Base-by-base conservation (phyloP, 2,113 vertebrate genomes). In the Grammomys surdaster region DNA sequence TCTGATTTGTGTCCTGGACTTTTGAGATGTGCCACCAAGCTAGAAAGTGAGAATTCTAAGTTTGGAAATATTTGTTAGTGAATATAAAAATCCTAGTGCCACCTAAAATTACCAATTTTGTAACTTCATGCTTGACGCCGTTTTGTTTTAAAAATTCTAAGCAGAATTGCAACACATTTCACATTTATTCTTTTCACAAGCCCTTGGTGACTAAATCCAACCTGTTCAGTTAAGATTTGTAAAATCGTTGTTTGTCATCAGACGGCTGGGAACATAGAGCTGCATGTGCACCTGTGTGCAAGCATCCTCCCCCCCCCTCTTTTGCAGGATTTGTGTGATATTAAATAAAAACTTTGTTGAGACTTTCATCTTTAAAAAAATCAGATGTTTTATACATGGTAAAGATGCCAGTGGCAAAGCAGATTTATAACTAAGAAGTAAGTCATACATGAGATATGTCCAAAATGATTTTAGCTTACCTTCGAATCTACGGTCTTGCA, bases 141-240 rank as follows among this genome's bases (percentile, higher is more conserved):
- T 69, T 84, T 88, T 97, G 96, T 97, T 95, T 72, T 69, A 69
- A 88, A 97, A 98, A 86, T 98, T 95, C 7, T 51, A 36, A 20
- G 4, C 72, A 76, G 46, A 70, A 2, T 60, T 24, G 22, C 20
- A 88, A 75, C 84, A 58, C 13, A 40, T 91, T 94, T 90, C n/a
- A 87, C 19, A 16, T 56, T 46, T 16, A 20, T 19, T 24, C 80
- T 84, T 36, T 19, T 9, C 51, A 46, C 36, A 31, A 40, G 19
- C 89, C 28, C 60, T 69, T 69, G 43, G 60, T 3, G 13, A 26
- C 60, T 89, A 73, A 26, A 33, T 58, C 43, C 8, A 13, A 73
- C 12, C 13, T 6, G 26, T 48, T 60, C 46, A 84, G 65, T 19
- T 77, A 77, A 86, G 33, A 48, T n/a, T 73, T 86, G 69, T 36